A percentile compares a stretch with the other conserved stretches of the same genome.
Conservation (phyloP, 2,797 vertebrate genomes). For the Acrossocheilus wenchowensis region DNA sequence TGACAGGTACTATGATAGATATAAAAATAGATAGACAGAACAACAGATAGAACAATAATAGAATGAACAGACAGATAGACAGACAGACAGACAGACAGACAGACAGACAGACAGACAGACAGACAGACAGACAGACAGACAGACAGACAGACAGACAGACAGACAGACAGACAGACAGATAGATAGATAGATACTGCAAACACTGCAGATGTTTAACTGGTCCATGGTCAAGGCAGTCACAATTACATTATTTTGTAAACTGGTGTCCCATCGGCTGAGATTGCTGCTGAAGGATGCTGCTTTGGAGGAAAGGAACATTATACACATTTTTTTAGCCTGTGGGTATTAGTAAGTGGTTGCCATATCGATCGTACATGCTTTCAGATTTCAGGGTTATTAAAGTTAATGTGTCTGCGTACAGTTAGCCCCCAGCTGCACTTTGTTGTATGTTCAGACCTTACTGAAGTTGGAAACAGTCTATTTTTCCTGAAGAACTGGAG, state of each 20-base stretch:
- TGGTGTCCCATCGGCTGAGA: not conserved
- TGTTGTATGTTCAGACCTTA: conserved; percentile 7
- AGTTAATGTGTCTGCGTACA: conserved; percentile 7
- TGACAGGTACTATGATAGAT: not conserved
- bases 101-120: not conserved
- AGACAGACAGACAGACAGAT: not conserved
- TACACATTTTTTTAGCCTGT: not conserved
- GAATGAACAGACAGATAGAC: too few species aligned
- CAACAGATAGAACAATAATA: too few species aligned
- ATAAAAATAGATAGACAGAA: not conserved
- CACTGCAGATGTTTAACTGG: not conserved
- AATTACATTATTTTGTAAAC: conserved; percentile 2
- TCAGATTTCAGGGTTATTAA: conserved; percentile 28
- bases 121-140: not conserved
- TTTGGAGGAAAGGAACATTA: not conserved
- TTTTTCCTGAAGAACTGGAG: not conserved
- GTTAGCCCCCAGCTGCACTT: conserved; percentile 5
- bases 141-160: not conserved
- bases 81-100: not conserved
- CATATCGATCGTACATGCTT: conserved; percentile 9
- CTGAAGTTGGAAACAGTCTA: not conserved
- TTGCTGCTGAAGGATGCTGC: conserved; percentile 5
- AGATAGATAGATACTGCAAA: not conserved
- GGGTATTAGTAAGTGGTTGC: not conserved
- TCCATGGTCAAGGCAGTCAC: not conserved